Base-by-base conservation (phyloP, 2,888 invertebrate species). In the Hypolimnas misippus region DNA sequence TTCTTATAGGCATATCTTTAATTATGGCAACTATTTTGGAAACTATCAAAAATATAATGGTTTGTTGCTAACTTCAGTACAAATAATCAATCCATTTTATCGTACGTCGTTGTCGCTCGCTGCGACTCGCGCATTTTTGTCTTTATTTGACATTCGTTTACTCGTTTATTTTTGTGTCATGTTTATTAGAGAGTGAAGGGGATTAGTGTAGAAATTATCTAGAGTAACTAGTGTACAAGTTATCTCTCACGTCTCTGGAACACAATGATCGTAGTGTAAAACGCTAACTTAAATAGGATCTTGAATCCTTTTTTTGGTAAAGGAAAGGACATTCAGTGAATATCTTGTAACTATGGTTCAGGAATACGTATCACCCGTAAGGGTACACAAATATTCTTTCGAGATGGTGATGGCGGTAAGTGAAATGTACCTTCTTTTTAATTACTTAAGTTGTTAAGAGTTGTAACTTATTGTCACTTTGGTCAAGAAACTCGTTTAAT, bases 401-500 rank as follows among this genome's bases (percentile, higher is more conserved):
- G 98, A 98, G 89, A 94, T 98, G 86, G 97, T 98, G 75, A 98
- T 98, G 98, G 96, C 96, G 93, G 98, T 98, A 90, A 94, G 97
- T 95, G 86, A 38, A 49, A 46, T 44, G n/a, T 35, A 42, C 16
- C 21, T 46, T 46, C 21, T 42, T 16, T 8, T 19, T 6, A 31
- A 25, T 42, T 33, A 14, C 21, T 53, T 7, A 19, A 44, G 21
- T 52, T 16, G 33, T 52, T 19, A 33, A 10, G 31, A 44, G 16
- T 52, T 16, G 33, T 42, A 33, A 44, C 33, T 59, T 59, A 33
- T 52, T 42, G 42, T 52, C 52, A 53, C 33, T 40, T 16, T 1
- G 42, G n/a, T 25, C 44, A n/a, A 35, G 46, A 19, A 33, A 46
- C 49, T 21, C 46, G 46, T 44, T 44, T 42, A 7, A 42, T 42